These are phyloP conservation scores for Sitta carolinensis DNA, from an alignment of 2,797 vertebrate genomes.

Conservation along the genomic window DNA sequence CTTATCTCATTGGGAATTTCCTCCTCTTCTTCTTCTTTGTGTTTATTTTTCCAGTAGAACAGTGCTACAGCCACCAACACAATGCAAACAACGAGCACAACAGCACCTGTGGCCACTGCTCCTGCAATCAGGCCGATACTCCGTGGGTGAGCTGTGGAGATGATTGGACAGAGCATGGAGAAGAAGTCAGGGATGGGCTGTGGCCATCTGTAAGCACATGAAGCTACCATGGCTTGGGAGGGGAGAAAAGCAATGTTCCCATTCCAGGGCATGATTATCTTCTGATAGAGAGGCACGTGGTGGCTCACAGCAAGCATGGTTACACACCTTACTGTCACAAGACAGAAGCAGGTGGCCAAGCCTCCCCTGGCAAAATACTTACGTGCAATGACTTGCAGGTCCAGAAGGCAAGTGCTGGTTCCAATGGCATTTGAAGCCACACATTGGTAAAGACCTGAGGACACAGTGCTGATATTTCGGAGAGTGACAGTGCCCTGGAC, in stretches of 20 bases:
- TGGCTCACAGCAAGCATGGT: constrained; percentile 10
- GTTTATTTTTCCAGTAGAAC: constrained; percentile 97
- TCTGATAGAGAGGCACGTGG: neutral
- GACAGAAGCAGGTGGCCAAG: constrained; percentile 15
- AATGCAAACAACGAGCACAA: constrained; percentile 87
- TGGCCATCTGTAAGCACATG: neutral
- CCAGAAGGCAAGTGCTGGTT: constrained; percentile 92
- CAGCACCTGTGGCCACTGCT: constrained; percentile 85
- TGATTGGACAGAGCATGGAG: constrained; percentile 47
- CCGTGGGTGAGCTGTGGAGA: constrained; percentile 87
- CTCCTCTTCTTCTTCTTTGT: constrained; percentile 96
- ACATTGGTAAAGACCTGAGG: constrained; percentile 95
- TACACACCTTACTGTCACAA: constrained; percentile 3
- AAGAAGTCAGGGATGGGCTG: constrained; percentile 1
- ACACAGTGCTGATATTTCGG: constrained; percentile 91
- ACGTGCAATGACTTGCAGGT: constrained; percentile 93
- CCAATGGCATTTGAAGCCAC: constrained; percentile 94
- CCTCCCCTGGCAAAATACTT: constrained; percentile 73
- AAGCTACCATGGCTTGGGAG: neutral
- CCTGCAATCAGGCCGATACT: constrained; percentile 91
- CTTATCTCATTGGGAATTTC: constrained; percentile 99
- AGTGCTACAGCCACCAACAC: constrained; percentile 87
- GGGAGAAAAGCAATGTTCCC: neutral
- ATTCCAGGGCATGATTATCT: neutral
- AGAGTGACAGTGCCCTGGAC: constrained; percentile 93